Evolutionary conservation across 92 coral and sea anemone species (phyloP).

Genomic region (Paragorgia papillata): DNA sequence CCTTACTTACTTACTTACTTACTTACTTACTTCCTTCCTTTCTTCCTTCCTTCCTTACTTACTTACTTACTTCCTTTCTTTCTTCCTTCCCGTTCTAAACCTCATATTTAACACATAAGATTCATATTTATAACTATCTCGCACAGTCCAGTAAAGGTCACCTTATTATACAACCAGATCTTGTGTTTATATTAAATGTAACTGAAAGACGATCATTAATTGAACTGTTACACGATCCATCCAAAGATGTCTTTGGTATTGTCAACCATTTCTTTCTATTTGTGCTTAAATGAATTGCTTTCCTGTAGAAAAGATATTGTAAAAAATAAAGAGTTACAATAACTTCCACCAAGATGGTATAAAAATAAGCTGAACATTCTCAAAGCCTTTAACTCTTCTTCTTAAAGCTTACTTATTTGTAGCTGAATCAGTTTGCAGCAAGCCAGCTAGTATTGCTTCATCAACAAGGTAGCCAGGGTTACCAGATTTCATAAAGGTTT

Average conservation of each 20-base stretch:
- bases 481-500: slow-evolving; percentile 76
- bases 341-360: too few species aligned
- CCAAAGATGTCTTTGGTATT: slow-evolving; percentile 63
- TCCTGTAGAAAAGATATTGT: slow-evolving; percentile 61
- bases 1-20: too few species aligned
- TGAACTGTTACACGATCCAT: slow-evolving; percentile 72
- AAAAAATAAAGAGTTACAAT: too few species aligned
- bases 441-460: slow-evolving; percentile 87
- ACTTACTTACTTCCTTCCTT: too few species aligned
- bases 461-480: slow-evolving; percentile 95
- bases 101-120: not conserved
- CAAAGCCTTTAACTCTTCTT: not conserved
- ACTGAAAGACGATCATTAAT: slow-evolving; percentile 70
- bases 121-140: not conserved
- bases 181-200: slow-evolving; percentile 75
- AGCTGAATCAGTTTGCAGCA: slow-evolving; percentile 47
- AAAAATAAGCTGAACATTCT: too few species aligned
- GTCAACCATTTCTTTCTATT: slow-evolving; percentile 87
- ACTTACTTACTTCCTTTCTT: too few species aligned
- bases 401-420: slow-evolving; percentile 64
- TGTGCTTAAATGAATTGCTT: slow-evolving; percentile 73
- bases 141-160: slow-evolving; percentile 2
- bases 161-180: slow-evolving; percentile 98
- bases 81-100: too few species aligned
- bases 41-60: too few species aligned